Conservation (phyloP, 2,888 invertebrate species). For the Holacanthella duospinosa region DNA sequence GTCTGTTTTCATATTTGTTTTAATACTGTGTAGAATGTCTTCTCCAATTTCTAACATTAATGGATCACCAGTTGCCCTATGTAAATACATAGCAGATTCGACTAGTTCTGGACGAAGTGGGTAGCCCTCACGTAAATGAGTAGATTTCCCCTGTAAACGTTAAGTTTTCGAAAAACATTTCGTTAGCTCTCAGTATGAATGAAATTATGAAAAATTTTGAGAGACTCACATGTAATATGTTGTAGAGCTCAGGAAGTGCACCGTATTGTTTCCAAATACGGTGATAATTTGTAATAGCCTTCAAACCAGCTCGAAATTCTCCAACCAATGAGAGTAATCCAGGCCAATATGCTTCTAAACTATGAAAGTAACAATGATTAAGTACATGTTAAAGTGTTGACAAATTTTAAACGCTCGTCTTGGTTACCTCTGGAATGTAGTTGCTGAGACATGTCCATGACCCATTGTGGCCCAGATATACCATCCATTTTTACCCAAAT, state of each 20-base stretch:
- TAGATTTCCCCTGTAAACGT: constrained; percentile 55
- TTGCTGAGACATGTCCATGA: constrained; percentile 74
- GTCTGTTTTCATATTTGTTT: constrained; percentile 79
- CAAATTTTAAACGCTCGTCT: neutral
- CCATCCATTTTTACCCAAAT: constrained; percentile 91
- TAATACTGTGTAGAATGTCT: constrained; percentile 84
- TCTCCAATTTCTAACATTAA: constrained; percentile 83
- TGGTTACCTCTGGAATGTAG: constrained; percentile 31
- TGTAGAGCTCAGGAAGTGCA: constrained; percentile 95
- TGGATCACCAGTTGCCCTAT: constrained; percentile 87
- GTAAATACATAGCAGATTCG: constrained; percentile 94
- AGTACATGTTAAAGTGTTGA: neutral
- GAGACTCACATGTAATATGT: constrained; percentile 58
- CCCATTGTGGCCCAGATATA: constrained; percentile 99
- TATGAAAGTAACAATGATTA: constrained; percentile 41
- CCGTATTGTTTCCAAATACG: constrained; percentile 96
- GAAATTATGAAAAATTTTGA: neutral
- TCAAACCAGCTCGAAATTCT: constrained; percentile 80
- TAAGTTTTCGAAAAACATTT: constrained; percentile 12
- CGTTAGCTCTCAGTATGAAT: neutral
- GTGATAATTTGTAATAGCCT: constrained; percentile 89
- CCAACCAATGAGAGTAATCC: constrained; percentile 81
- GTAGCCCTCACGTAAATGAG: constrained; percentile 74
- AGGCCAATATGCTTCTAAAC: constrained; percentile 97
- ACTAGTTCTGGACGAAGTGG: constrained; percentile 91